These are phyloP conservation scores for Gryllus bimaculatus DNA, from an alignment of 1,140 invertebrate genomes.

Conservation along the genomic window DNA sequence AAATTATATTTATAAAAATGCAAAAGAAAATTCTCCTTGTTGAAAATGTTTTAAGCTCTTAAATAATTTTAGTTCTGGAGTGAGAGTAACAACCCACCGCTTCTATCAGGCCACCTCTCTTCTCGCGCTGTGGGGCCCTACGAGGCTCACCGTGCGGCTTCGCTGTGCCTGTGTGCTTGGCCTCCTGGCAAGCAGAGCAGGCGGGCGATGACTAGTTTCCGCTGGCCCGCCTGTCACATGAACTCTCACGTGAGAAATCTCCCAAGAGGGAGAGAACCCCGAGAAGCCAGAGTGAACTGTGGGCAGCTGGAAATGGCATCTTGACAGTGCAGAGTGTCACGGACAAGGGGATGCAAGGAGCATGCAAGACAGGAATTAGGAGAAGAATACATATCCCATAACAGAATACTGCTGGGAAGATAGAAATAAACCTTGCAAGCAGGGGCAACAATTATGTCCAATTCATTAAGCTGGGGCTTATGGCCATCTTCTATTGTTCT, in stretches of 20 bases:
- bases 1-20: too few species aligned
- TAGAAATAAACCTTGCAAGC: too few species aligned
- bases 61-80: neutral
- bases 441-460: too few species aligned
- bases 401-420: too few species aligned
- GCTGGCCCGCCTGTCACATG: constrained; percentile 2
- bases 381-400: too few species aligned
- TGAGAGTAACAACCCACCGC: constrained; percentile 24
- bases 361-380: too few species aligned
- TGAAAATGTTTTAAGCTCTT: too few species aligned
- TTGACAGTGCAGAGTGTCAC: neutral
- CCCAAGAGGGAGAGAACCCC: neutral
- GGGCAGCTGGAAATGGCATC: neutral
- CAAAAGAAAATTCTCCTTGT: too few species aligned
- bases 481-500: too few species aligned
- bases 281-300: neutral
- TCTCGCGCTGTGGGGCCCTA: constrained; percentile 15
- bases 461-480: too few species aligned
- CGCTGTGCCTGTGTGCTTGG: neutral
- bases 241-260: neutral
- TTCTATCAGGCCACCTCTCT: constrained; percentile 22
- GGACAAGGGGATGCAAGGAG: neutral
- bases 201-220: neutral
- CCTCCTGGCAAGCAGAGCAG: constrained; percentile 13
- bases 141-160: constrained; percentile 7